These are phyloP conservation scores for Lepilemur septentrionalis DNA, from an alignment of 2,797 vertebrate species.

Conservation along the genomic window DNA sequence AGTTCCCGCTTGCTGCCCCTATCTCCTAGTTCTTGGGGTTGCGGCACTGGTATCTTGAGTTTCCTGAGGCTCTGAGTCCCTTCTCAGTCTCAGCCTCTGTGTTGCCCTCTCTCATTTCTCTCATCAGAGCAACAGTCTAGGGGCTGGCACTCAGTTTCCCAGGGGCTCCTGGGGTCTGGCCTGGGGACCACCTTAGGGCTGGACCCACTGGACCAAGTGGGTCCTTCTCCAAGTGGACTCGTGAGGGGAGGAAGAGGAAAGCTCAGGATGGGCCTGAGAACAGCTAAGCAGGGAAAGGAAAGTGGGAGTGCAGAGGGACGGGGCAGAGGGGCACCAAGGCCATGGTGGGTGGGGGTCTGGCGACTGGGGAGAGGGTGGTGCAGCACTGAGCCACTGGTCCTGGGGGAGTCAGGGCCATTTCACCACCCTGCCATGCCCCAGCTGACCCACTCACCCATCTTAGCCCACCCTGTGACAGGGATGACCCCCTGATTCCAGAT, in stretches of 20 bases:
- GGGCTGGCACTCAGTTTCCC: not conserved
- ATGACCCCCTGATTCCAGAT: not conserved
- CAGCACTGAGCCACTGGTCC: not conserved
- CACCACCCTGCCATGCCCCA: not conserved
- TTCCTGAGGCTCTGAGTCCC: not conserved
- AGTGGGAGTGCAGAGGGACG: not conserved
- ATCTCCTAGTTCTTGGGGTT: not conserved
- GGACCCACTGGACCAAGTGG: not conserved
- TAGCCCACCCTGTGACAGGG: not conserved
- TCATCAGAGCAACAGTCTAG: not conserved
- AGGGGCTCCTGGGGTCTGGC: not conserved
- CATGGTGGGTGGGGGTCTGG: not conserved
- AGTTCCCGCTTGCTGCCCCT: not conserved
- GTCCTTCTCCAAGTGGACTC: not conserved
- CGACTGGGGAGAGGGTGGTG: not conserved
- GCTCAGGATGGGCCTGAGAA: not conserved
- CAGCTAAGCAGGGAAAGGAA: not conserved
- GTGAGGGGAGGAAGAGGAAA: not conserved
- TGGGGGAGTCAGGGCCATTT: not conserved
- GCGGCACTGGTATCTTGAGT: not conserved
- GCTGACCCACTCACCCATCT: not conserved
- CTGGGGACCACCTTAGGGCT: not conserved
- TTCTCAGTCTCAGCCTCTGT: not conserved
- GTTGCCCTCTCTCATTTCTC: not conserved
- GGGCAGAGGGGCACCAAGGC: not conserved